Percentiles rank a stretch among this genome's conserved stretches.
Evolutionary conservation across 2,888 invertebrate genomes (phyloP).

Genomic region (Dugesia japonica): DNA sequence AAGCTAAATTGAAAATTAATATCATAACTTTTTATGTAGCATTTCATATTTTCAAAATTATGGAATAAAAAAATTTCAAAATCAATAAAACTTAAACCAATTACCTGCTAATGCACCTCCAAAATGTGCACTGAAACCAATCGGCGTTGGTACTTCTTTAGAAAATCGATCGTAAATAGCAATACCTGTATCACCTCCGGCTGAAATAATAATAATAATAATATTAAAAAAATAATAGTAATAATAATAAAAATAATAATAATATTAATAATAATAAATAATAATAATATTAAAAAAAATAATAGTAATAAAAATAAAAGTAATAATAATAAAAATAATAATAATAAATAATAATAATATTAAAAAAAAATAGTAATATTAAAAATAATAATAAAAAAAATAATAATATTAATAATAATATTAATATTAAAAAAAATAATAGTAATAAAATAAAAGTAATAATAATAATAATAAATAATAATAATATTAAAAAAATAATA

Average conservation of each 20-base stretch:
- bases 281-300: neutral
- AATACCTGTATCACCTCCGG: slow-evolving; percentile 67
- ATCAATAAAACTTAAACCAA: neutral
- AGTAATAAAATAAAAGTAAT: neutral
- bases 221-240: too few relatives aligned
- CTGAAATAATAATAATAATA: slow-evolving; percentile 38
- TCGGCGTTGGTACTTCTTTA: slow-evolving; percentile 54
- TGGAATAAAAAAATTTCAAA: neutral
- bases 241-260: neutral
- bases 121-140: slow-evolving; percentile 82
- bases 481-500: slow-evolving; percentile 61
- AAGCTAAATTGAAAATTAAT: too few relatives aligned
- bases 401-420: slow-evolving; percentile 36
- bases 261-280: neutral
- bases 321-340: too few relatives aligned
- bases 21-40: too few relatives aligned
- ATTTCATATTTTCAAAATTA: too few relatives aligned
- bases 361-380: slow-evolving; percentile 59
- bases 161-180: slow-evolving; percentile 75
- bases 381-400: too few relatives aligned
- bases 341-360: slow-evolving; percentile 60
- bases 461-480: slow-evolving; percentile 57
- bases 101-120: slow-evolving; percentile 72
- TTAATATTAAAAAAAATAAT: too few relatives aligned
- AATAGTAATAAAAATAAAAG: neutral